phyloP scores from a whole-genome alignment of 2,888 invertebrate genomes.

The Pimpla rufipes region DNA sequence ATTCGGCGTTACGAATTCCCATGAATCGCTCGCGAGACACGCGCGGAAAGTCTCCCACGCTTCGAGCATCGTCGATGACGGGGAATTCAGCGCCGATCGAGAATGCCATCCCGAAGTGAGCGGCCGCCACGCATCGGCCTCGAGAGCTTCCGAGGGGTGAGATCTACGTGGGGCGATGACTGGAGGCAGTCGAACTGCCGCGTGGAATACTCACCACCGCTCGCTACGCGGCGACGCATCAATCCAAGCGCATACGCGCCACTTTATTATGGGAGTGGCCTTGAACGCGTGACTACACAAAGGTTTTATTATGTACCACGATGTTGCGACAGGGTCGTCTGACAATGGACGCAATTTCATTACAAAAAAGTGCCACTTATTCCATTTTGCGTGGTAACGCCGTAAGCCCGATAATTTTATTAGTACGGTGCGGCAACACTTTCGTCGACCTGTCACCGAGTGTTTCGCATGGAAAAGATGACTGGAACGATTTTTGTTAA shows the following conservation, averaged over 20 bases:
- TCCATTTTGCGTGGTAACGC: not conserved
- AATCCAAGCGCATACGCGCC: slow-evolving; percentile 11
- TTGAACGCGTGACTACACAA: slow-evolving; percentile 67
- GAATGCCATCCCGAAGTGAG: slow-evolving; percentile 49
- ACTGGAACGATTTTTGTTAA: too few relatives aligned
- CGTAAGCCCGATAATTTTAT: too few relatives aligned
- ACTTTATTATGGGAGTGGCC: slow-evolving; percentile 69
- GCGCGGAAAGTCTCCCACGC: slow-evolving; percentile 60
- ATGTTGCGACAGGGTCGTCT: slow-evolving; percentile 49
- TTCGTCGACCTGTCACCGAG: too few relatives aligned
- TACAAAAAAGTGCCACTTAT: slow-evolving; percentile 10
- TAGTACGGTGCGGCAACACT: too few relatives aligned
- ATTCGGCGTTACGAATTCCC: slow-evolving; percentile 3
- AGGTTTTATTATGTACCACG: slow-evolving; percentile 63
- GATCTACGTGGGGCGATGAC: slow-evolving; percentile 42
- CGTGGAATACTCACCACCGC: slow-evolving; percentile 15
- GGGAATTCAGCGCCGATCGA: slow-evolving; percentile 57
- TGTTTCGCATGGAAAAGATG: too few relatives aligned
- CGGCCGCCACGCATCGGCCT: slow-evolving; percentile 42
- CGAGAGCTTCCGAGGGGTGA: slow-evolving; percentile 44
- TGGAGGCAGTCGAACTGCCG: slow-evolving; percentile 21
- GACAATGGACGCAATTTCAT: slow-evolving; percentile 45
- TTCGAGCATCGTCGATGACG: slow-evolving; percentile 43
- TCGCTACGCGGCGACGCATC: slow-evolving; percentile 6
- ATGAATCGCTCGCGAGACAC: slow-evolving; percentile 21